These are phyloP conservation scores for Spisula subtruncata DNA, from an alignment of 2,888 invertebrate species.

Conservation along the genomic window DNA sequence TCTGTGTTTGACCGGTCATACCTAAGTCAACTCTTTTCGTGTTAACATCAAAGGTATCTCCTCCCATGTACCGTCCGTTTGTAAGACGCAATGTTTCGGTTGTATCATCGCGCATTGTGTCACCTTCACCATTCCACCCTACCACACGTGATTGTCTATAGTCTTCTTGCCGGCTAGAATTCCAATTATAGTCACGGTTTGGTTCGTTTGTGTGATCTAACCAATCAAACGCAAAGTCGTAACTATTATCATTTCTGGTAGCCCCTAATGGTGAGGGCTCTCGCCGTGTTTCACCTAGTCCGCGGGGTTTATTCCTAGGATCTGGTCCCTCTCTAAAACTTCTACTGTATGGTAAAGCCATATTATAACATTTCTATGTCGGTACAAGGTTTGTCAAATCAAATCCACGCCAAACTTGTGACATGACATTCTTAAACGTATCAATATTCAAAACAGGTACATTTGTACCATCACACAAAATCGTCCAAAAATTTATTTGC, in stretches of 20 bases:
- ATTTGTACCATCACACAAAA: too few species aligned
- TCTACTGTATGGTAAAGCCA: conserved; percentile 3
- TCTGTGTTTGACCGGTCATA: background rate
- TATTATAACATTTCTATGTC: background rate
- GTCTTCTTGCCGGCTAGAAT: background rate
- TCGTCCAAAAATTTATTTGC: too few species aligned
- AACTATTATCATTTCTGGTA: conserved; percentile 1
- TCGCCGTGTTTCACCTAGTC: background rate
- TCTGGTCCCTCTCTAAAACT: background rate
- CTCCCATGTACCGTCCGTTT: background rate
- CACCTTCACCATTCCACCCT: too few species aligned
- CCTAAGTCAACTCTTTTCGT: conserved; percentile 21
- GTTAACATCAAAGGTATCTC: background rate
- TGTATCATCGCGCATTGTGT: too few species aligned
- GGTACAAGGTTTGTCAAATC: background rate
- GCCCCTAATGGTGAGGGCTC: background rate
- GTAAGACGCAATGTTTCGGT: background rate
- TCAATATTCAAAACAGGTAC: too few species aligned
- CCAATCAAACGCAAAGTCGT: conserved; percentile 37
- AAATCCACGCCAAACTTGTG: too few species aligned
- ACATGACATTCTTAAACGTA: too few species aligned
- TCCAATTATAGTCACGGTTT: conserved; percentile 2
- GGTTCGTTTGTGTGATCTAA: background rate
- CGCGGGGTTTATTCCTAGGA: background rate
- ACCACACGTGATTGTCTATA: background rate